phyloP scores from a whole-genome alignment of 2,113 vertebrate species.

The Gallinago paraguaiae region DNA sequence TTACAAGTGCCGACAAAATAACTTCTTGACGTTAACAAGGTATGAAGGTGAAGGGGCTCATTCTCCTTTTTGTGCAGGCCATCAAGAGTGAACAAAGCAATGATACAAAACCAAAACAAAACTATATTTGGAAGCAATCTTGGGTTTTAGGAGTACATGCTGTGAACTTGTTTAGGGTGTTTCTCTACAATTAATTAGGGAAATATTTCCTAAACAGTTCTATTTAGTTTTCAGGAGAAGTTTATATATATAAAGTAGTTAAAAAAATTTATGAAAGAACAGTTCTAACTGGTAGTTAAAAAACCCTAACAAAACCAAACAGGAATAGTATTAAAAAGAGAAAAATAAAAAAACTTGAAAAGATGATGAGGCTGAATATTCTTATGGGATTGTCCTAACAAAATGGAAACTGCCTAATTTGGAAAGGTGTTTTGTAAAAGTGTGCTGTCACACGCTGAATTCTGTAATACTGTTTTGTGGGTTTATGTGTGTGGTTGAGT shows the following conservation, averaged over 20 bases:
- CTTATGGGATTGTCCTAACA: not conserved
- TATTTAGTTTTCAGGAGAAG: not conserved
- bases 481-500: not conserved
- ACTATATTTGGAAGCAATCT: not conserved
- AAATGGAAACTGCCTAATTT: not conserved
- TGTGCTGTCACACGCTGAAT: not conserved
- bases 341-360: not conserved
- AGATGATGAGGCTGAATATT: not conserved
- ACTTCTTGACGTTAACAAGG: not conserved
- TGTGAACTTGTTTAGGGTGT: not conserved
- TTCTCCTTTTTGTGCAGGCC: not conserved
- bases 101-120: not conserved
- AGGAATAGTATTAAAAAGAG: not conserved
- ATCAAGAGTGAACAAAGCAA: not conserved
- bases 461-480: not conserved
- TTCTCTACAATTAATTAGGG: not conserved
- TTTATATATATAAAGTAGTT: not conserved
- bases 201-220: not conserved
- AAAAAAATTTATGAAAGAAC: not conserved
- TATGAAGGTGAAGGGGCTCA: not conserved
- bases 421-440: not conserved
- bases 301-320: not conserved
- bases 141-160: not conserved
- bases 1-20: not conserved
- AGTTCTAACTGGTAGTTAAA: not conserved